Conservation (phyloP, 2,888 invertebrate species). For the Stenichneumon culpator region DNA sequence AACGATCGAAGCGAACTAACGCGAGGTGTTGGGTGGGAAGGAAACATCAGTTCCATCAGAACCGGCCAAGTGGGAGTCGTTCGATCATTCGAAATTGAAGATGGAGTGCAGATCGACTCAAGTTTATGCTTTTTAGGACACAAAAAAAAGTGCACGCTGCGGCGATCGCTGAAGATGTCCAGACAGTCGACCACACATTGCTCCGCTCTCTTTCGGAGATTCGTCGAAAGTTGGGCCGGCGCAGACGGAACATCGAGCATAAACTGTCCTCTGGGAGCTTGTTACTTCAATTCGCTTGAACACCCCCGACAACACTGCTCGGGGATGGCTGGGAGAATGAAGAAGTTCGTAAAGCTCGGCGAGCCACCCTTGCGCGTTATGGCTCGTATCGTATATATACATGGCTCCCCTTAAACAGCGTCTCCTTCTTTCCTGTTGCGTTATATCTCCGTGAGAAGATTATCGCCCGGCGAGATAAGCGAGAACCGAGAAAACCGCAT, state of each 20-base stretch:
- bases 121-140: not conserved
- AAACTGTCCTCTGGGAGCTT: slow-evolving; percentile 84
- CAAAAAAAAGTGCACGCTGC: not conserved
- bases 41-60: slow-evolving; percentile 35
- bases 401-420: slow-evolving; percentile 43
- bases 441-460: slow-evolving; percentile 67
- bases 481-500: slow-evolving; percentile 61
- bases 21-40: slow-evolving; percentile 11
- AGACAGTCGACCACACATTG: slow-evolving; percentile 70
- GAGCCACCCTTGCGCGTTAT: slow-evolving; percentile 58
- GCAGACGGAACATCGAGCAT: slow-evolving; percentile 76
- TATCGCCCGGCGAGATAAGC: slow-evolving; percentile 53
- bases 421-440: slow-evolving; percentile 28
- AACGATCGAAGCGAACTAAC: slow-evolving; percentile 50
- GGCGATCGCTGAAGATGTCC: slow-evolving; percentile 64
- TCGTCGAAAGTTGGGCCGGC: slow-evolving; percentile 4
- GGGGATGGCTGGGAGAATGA: slow-evolving; percentile 46
- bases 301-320: slow-evolving; percentile 62
- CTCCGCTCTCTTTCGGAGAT: slow-evolving; percentile 16
- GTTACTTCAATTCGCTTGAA: slow-evolving; percentile 82
- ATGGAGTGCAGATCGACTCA: not conserved
- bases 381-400: slow-evolving; percentile 61
- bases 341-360: slow-evolving; percentile 64
- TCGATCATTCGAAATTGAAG: slow-evolving; percentile 44
- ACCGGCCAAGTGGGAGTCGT: slow-evolving; percentile 35